A percentile compares a stretch with the other conserved stretches of the same genome.
Evolutionary conservation across 2,888 invertebrate species (phyloP).

Genomic region (Schizotus pectinicornis): DNA sequence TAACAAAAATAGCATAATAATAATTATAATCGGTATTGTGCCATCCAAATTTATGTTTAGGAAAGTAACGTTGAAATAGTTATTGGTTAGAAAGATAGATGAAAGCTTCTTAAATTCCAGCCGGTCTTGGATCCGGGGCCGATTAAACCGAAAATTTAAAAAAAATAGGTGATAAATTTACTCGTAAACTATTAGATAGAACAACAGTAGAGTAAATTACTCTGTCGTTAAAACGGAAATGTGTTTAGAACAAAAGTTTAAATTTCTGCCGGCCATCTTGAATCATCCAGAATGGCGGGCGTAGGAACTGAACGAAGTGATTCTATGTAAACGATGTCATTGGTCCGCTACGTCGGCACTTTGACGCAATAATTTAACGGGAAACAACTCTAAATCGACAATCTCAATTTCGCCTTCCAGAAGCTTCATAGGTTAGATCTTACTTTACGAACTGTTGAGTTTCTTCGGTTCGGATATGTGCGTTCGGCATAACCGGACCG

Average conservation of each 20-base stretch:
- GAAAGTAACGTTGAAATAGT: too few relatives aligned
- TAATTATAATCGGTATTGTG: conserved; percentile 9
- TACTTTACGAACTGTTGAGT: too few relatives aligned
- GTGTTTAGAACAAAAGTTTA: not conserved
- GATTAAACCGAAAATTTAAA: conserved; percentile 14
- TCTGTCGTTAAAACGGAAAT: conserved; percentile 36
- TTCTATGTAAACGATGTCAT: conserved; percentile 5
- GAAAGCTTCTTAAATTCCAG: too few relatives aligned
- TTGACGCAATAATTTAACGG: conserved; percentile 30
- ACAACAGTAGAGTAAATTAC: conserved; percentile 56
- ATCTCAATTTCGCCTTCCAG: conserved; percentile 41
- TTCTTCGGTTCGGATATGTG: too few relatives aligned
- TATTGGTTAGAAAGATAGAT: too few relatives aligned
- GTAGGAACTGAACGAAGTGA: too few relatives aligned
- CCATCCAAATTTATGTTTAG: conserved; percentile 3
- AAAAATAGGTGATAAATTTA: conserved; percentile 16
- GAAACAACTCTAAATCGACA: conserved; percentile 41
- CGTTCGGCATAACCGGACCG: too few relatives aligned
- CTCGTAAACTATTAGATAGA: conserved; percentile 53
- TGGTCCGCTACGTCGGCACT: conserved; percentile 11
- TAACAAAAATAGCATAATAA: not conserved
- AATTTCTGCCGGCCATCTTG: not conserved
- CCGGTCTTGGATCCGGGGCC: too few relatives aligned
- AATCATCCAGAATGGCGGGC: not conserved
- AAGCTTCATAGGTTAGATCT: conserved; percentile 25